Base-by-base conservation (phyloP, 1,140 invertebrate genomes). In the Zaprionus kolodkinae region DNA sequence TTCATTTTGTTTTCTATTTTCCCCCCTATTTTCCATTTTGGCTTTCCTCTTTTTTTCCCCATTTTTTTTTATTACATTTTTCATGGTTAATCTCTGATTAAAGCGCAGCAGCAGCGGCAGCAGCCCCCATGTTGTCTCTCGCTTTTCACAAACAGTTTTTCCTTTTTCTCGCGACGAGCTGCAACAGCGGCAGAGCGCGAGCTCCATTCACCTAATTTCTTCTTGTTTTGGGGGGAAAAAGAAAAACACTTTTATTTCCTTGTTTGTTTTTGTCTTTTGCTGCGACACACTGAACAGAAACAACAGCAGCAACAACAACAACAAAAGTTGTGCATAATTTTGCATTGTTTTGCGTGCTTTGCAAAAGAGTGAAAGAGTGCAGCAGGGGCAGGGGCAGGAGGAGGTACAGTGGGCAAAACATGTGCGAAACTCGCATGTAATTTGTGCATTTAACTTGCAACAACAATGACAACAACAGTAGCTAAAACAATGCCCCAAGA, bases 141-240 rank as follows among this genome's bases (percentile, higher is more conserved):
- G 52, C 59, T 66, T 66, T 72, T 72, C 62, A 40, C 63, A 56
- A 55, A 43, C 13, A 3, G 11, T 21, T 65, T 65, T 66, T 64
- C 36, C 59, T 56, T 43, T 66, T 76, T 71, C 11, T 43, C 50
- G 30, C 54, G 7, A 52, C 48, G 25, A 25, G 27, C 52, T 35
- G 30, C 36, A 30, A 7, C 40, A 15, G n/a, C 27, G 36, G 21
- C 38, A 15, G 40, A 13, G 21, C n/a, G 5, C 13, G 27, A 73
- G 78, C 76, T 85, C 83, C 83, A 79, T 82, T 86, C 76, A 86
- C 82, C 82, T 82, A 86, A 86, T 86, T 86, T 86, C 78, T 61
- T 60, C 59, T 70, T 59, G 66, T 69, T 74, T 74, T 48, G 43
- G 64, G 17, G 64, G 50, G 15, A 69, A 70, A 72, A 84, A n/a